Evolutionary conservation across 2,888 invertebrate species (phyloP).

Genomic region (Salpingus planirostris): DNA sequence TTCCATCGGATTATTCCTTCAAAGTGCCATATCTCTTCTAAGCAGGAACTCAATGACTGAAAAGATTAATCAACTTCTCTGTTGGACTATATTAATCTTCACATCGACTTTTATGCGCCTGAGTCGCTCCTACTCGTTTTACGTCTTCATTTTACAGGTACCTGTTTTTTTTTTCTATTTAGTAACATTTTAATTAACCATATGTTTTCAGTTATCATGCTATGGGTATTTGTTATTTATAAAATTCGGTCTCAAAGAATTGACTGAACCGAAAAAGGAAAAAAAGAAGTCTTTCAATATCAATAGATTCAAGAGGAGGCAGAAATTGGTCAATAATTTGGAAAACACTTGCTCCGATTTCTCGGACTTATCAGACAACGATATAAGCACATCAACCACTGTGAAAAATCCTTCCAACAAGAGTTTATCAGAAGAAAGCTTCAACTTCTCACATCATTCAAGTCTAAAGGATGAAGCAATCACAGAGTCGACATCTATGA

Average conservation of each 20-base stretch:
- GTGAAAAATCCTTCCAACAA: background rate
- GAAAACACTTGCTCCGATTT: slow-evolving; percentile 8
- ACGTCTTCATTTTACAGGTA: background rate
- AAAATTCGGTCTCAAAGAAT: too few species aligned
- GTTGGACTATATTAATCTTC: too few species aligned
- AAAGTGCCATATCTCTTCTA: too few species aligned
- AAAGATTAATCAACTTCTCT: too few species aligned
- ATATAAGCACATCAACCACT: slow-evolving; percentile 1
- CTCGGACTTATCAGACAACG: slow-evolving; percentile 4
- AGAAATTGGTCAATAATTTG: slow-evolving; percentile 8
- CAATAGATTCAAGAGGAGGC: slow-evolving; percentile 1
- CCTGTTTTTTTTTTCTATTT: background rate
- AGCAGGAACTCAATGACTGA: too few species aligned
- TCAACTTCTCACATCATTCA: background rate
- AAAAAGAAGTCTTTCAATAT: background rate
- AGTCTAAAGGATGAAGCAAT: background rate
- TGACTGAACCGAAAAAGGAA: slow-evolving; percentile 1
- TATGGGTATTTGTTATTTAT: slow-evolving; percentile 4
- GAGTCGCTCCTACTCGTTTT: background rate
- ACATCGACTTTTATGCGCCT: too few species aligned
- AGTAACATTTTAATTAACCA: too few species aligned
- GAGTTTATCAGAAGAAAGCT: too few species aligned
- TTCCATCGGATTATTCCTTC: background rate
- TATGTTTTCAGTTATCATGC: slow-evolving; percentile 7
- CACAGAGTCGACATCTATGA: background rate